These are phyloP conservation scores for Acipenser transmontanus DNA, from an alignment of 2,797 vertebrate species.

Conservation along the genomic window DNA sequence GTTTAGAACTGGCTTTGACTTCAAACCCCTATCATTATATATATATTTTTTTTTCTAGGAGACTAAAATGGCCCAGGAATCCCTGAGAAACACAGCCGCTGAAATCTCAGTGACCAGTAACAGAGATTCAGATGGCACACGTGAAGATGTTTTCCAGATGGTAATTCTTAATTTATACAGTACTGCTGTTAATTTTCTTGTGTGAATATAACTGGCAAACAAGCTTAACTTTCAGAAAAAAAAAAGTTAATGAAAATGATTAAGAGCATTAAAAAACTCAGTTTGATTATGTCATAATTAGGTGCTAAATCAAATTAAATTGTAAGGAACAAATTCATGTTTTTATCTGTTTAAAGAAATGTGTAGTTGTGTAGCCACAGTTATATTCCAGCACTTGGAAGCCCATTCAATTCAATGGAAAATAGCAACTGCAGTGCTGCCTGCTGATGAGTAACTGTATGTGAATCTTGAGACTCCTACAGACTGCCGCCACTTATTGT, in stretches of 20 bases:
- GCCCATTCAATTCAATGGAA: too few relatives aligned
- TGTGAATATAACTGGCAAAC: not conserved
- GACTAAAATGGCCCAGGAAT: constrained; percentile 79
- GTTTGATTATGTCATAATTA: constrained; percentile 14
- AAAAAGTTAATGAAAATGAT: too few relatives aligned
- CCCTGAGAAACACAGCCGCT: constrained; percentile 80
- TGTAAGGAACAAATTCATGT: not conserved
- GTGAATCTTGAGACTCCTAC: too few relatives aligned
- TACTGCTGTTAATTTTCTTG: constrained; percentile 19
- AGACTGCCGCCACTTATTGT: too few relatives aligned
- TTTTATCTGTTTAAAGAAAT: too few relatives aligned
- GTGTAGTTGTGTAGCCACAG: too few relatives aligned
- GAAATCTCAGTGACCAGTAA: constrained; percentile 94
- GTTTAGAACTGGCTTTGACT: too few relatives aligned
- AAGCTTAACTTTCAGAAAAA: too few relatives aligned
- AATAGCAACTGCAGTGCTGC: too few relatives aligned
- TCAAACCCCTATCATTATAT: constrained; percentile 5
- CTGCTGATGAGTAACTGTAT: too few relatives aligned
- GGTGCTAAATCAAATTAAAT: not conserved
- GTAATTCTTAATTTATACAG: constrained; percentile 49
- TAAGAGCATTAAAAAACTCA: not conserved
- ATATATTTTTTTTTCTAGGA: constrained; percentile 38
- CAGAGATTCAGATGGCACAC: constrained; percentile 76
- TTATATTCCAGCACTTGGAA: too few relatives aligned
- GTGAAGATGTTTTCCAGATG: constrained; percentile 68